Evolutionary conservation across 1,140 invertebrate species (phyloP), one percentile per base, ranked within the genome.

Genomic region (Panagrolaimus sp.): DNA sequence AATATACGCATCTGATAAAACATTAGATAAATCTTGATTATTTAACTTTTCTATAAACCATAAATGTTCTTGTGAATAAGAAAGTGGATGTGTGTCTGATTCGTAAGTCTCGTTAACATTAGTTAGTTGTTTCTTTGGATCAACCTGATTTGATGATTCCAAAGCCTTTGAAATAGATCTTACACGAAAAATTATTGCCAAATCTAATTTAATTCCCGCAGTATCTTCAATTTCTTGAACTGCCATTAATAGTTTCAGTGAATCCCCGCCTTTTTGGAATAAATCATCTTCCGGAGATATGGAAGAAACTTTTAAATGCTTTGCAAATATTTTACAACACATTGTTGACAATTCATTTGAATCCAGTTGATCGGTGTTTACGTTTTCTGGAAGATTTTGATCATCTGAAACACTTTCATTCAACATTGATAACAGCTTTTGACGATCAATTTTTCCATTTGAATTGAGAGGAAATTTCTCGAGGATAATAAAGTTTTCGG

Each of bases 391-490:
- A 4, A 38, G 2, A 38, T 38, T 38, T 38, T 38, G 31, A 38
- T 2, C 2, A 4, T 38, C 31, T 4, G 31, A 38, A 38, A 7
- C n/a, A n/a, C n/a, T 38, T 38, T 38, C 31, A 1, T 5, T 13
- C 2, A 13, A 23, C 1, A 63, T 38, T 31, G 16, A 43, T 31
- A 43, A 42, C 31, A 63, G 16, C 4, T 31, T 20, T 63, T 63
- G 27, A 20, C 43, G 31, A 20, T 73, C 72, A 20, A 73, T 38
- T 65, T 73, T 73, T 9, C 72, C 72, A 65, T 73, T 73, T 27
- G 61, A 66, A 64, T 73, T 73, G 4, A 73, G 53, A 1, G 64
- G 64, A 61, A 73, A 74, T 9, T 71, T 47, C 9, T 67, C 25
- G 27, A 70, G 23, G 1, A 16, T 16, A 7, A 70, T 13, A 53